These are phyloP conservation scores for Pristionchus arcanus DNA, from an alignment of 2,888 invertebrate genomes.

Conservation along the genomic window DNA sequence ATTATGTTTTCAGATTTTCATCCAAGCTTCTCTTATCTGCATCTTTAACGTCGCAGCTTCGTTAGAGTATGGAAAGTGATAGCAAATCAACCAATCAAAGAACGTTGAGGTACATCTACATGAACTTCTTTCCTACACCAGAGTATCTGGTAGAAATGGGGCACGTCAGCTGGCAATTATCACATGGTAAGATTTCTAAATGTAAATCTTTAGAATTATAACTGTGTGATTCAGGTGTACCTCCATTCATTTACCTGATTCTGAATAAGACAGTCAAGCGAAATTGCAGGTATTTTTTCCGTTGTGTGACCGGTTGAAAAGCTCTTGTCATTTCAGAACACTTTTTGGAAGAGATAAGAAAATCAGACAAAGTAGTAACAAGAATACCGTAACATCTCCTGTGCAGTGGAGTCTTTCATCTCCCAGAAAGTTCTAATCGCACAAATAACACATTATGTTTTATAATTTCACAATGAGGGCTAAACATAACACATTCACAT, in stretches of 20 bases:
- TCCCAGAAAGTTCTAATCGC: not conserved
- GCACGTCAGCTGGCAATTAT: not conserved
- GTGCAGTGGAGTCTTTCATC: not conserved
- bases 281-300: not conserved
- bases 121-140: slow-evolving; percentile 21
- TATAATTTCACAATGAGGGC: too few relatives aligned
- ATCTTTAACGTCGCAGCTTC: slow-evolving; percentile 7
- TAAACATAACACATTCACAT: too few relatives aligned
- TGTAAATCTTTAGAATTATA: too few relatives aligned
- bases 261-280: not conserved
- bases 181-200: not conserved
- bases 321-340: not conserved
- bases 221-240: not conserved
- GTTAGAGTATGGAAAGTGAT: not conserved
- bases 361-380: not conserved
- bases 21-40: slow-evolving; percentile 40
- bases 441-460: too few relatives aligned
- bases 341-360: not conserved
- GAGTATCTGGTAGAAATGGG: not conserved
- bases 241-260: not conserved
- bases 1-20: not conserved
- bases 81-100: not conserved
- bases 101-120: not conserved
- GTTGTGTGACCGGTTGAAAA: not conserved
- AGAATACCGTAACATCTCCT: not conserved